phyloP scores from a whole-genome alignment of 64 coral and sea anemone genomes.

The Porites lutea region DNA sequence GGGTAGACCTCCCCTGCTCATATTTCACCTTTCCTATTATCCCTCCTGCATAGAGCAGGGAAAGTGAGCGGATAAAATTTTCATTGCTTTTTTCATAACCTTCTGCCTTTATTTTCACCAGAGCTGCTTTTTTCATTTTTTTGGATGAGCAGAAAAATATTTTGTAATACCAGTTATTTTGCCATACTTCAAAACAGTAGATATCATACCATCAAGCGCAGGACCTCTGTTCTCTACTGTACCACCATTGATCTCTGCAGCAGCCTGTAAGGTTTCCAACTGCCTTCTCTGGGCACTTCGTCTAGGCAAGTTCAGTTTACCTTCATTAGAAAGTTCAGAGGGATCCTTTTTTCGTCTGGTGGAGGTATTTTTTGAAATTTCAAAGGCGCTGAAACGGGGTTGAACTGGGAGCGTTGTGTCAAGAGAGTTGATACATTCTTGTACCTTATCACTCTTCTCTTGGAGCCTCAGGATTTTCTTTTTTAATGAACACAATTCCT shows the following conservation, averaged over 20 bases:
- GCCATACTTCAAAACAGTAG: too few species aligned
- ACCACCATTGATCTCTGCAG: too few species aligned
- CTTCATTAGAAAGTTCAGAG: constrained; percentile 20
- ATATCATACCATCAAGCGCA: too few species aligned
- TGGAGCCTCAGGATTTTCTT: constrained; percentile 6
- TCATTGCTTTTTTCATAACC: constrained; percentile 57
- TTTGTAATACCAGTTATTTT: too few species aligned
- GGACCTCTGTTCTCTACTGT: too few species aligned
- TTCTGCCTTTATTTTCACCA: neutral
- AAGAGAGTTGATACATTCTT: neutral
- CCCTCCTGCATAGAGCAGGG: neutral
- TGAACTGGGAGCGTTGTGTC: constrained; percentile 3
- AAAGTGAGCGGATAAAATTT: constrained; percentile 50
- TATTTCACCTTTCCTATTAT: constrained; percentile 28
- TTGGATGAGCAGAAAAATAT: too few species aligned
- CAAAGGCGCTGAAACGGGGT: constrained; percentile 37
- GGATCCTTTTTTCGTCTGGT: constrained; percentile 3
- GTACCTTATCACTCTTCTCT: constrained; percentile 5
- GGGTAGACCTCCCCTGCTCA: constrained; percentile 25
- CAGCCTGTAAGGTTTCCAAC: constrained; percentile 20
- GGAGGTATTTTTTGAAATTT: constrained; percentile 35
- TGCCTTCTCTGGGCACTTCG: constrained; percentile 52
- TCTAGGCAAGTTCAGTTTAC: constrained; percentile 45
- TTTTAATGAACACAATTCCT: constrained; percentile 33
- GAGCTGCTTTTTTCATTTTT: too few species aligned